phyloP scores from a whole-genome alignment of 2,888 invertebrate species.

The Dicycla oo region DNA sequence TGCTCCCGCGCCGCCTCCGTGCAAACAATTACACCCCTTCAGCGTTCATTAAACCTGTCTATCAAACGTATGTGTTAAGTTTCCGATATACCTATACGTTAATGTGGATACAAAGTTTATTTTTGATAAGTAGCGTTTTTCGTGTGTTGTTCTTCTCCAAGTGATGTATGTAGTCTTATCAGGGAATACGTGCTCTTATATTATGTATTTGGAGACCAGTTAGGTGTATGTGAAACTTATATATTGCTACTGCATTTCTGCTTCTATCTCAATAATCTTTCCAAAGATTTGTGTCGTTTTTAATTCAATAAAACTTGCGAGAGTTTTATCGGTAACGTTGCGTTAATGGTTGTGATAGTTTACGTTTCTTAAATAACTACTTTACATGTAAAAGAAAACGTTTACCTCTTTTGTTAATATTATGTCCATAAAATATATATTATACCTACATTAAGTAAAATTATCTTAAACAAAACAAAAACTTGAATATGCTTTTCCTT shows the following conservation, averaged over 20 bases:
- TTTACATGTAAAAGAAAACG: not conserved
- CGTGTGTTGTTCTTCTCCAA: constrained; percentile 15
- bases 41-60: constrained; percentile 30
- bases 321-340: not conserved
- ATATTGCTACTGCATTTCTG: not conserved
- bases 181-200: constrained; percentile 2
- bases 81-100: constrained; percentile 15
- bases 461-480: not conserved
- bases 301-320: not conserved
- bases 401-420: not conserved
- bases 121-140: constrained; percentile 8
- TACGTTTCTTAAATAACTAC: not conserved
- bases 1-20: constrained; percentile 54
- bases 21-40: constrained; percentile 34
- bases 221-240: constrained; percentile 10
- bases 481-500: not conserved
- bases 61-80: constrained; percentile 59
- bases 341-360: not conserved
- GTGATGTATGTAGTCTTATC: constrained; percentile 18
- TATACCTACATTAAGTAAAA: not conserved
- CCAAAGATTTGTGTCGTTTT: not conserved
- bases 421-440: not conserved
- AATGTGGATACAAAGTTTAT: constrained; percentile 21
- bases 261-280: not conserved
- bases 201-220: not conserved